These are phyloP conservation scores for Drosophila ohnishii DNA, from an alignment of 1,140 invertebrate species.

Conservation along the genomic window DNA sequence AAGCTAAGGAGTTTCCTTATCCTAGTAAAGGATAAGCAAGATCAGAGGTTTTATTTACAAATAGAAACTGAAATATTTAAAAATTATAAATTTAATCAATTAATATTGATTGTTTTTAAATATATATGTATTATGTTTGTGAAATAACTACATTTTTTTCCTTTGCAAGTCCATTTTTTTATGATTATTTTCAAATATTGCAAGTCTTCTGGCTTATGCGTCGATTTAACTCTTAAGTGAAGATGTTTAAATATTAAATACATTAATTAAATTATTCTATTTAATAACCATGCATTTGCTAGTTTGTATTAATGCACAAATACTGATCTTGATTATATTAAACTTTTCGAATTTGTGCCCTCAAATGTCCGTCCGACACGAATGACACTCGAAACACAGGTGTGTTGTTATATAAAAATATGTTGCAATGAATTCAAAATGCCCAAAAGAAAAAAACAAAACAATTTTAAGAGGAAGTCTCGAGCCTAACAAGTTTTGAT, in stretches of 20 bases:
- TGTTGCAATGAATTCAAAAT: slow-evolving; percentile 22
- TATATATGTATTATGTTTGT: background rate
- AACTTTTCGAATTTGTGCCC: slow-evolving; percentile 16
- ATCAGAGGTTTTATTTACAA: no score
- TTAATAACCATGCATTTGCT: background rate
- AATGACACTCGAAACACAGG: slow-evolving; percentile 45
- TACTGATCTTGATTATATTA: slow-evolving; percentile 24
- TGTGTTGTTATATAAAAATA: slow-evolving; percentile 41
- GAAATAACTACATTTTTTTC: background rate
- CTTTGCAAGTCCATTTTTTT: background rate
- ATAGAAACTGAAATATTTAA: no score
- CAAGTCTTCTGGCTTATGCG: background rate
- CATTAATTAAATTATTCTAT: background rate
- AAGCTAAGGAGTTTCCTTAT: background rate
- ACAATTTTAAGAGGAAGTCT: slow-evolving; percentile 11
- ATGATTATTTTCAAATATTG: background rate
- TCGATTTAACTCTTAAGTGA: background rate
- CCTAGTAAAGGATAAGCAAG: background rate
- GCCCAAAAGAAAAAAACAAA: slow-evolving; percentile 1
- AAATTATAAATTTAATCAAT: no score
- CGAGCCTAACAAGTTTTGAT: slow-evolving; percentile 23
- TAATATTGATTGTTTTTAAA: no score
- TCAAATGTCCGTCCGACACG: slow-evolving; percentile 35
- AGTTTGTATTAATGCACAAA: slow-evolving; percentile 5
- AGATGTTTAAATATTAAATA: background rate